Evolutionary conservation across 2,797 vertebrate genomes (phyloP), one percentile per base, ranked within the genome.

Genomic region (Selene dorsalis): DNA sequence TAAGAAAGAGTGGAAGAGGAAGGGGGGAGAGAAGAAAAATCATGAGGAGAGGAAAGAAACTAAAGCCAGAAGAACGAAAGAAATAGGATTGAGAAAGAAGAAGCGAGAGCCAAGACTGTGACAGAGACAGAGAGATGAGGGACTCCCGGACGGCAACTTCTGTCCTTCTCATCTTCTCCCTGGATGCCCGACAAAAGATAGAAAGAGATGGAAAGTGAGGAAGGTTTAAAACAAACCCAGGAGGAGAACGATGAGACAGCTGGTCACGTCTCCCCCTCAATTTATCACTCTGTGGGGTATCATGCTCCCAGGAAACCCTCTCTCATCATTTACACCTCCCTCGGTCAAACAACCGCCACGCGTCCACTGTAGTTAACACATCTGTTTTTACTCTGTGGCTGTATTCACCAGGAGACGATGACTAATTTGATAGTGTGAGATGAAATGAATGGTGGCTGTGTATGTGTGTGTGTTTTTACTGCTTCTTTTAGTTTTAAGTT

Each of bases 301-400:
- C 77, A n/a, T 86, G 84, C 83, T 90, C 72, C 69, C 84, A 71
- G 53, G 75, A 81, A 86, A 87, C 45, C 69, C 73, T 76, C 66
- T 62, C 69, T 66, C 70, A 81, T 91, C 87, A 88, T 93, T 89
- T 82, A 85, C 85, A 91, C 85, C 85, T 89, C 82, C 47, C 72
- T 55, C 24, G 10, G 68, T 76, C 68, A 43, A 73, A 73, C 84
- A 28, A 28, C 14, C 69, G 41, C 65, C 68, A 45, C 2, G 14
- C 24, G 9, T 70, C 67, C 77, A 17, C 76, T 56, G 38, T 70
- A 76, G 74, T 85, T 90, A 85, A 83, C 81, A 67, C 69, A 22
- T 81, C 55, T 62, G 66, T 83, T 88, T 82, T 85, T 77, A 77
- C 80, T 80, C 83, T 39, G 60, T 41, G 79, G 82, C 70, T 62